These are phyloP conservation scores for Tenrec ecaudatus DNA, from an alignment of 2,113 vertebrate species.

Conservation along the genomic window DNA sequence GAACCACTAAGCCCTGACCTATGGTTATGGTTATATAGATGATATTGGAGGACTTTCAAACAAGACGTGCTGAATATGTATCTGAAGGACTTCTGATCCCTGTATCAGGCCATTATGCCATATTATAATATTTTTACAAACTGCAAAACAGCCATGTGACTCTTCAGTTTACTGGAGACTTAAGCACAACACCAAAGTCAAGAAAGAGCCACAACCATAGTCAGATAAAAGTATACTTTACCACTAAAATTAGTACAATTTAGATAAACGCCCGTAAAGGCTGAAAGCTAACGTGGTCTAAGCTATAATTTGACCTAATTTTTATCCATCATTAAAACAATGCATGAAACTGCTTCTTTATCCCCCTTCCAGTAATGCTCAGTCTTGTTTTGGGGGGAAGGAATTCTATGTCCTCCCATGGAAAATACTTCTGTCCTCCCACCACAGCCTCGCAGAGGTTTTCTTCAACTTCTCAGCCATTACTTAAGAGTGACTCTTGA, in stretches of 20 bases:
- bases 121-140: constrained; percentile 39
- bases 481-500: constrained; percentile 49
- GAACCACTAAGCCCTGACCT: neutral
- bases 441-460: constrained; percentile 9
- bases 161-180: constrained; percentile 26
- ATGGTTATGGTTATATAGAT: neutral
- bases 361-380: constrained; percentile 44
- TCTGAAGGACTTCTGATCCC: constrained; percentile 49
- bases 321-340: constrained; percentile 64
- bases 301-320: constrained; percentile 48
- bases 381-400: constrained; percentile 38
- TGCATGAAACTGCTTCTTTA: constrained; percentile 28
- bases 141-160: neutral
- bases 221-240: constrained; percentile 51
- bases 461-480: constrained; percentile 49
- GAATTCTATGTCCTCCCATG: constrained; percentile 39
- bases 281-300: constrained; percentile 47
- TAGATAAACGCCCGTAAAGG: constrained; percentile 56
- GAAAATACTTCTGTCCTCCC: constrained; percentile 45
- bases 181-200: constrained; percentile 11
- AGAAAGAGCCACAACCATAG: neutral
- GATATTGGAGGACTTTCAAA: constrained; percentile 22
- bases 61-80: constrained; percentile 31
- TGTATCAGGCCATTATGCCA: neutral
- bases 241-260: constrained; percentile 49